phyloP scores from a whole-genome alignment of 2,888 invertebrate species.

The Xestobium rufovillosum region DNA sequence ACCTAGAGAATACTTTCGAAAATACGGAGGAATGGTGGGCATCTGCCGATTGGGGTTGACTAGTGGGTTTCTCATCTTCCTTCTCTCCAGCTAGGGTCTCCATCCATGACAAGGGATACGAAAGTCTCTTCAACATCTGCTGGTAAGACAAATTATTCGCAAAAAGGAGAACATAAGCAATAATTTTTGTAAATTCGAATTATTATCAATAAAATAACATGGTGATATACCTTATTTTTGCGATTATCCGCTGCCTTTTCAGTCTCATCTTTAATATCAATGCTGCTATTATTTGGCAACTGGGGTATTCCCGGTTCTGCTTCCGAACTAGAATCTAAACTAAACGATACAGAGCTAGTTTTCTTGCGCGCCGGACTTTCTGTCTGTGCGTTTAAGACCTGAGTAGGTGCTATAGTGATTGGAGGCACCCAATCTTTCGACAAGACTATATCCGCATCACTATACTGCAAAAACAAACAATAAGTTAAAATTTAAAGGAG shows the following conservation, averaged over 20 bases:
- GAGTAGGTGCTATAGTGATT: slow-evolving; percentile 65
- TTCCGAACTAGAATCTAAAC: slow-evolving; percentile 55
- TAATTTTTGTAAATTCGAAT: slow-evolving; percentile 1
- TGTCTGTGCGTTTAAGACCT: slow-evolving; percentile 49
- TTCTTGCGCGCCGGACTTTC: slow-evolving; percentile 55
- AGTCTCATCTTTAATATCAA: slow-evolving; percentile 48
- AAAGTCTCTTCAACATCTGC: slow-evolving; percentile 87
- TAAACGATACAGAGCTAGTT: slow-evolving; percentile 65
- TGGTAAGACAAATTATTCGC: slow-evolving; percentile 26
- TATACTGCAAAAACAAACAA: slow-evolving; percentile 50
- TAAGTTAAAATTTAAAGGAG: too few relatives aligned
- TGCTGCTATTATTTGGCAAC: slow-evolving; percentile 30
- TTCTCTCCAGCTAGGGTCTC: slow-evolving; percentile 78
- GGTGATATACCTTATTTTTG: slow-evolving; percentile 61
- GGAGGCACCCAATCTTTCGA: slow-evolving; percentile 85
- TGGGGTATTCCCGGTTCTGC: slow-evolving; percentile 41
- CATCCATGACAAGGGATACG: slow-evolving; percentile 88
- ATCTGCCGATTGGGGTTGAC: slow-evolving; percentile 45
- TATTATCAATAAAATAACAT: neutral
- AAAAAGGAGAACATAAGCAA: slow-evolving; percentile 4
- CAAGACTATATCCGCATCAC: slow-evolving; percentile 81
- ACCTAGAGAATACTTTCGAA: slow-evolving; percentile 90
- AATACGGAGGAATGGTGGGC: slow-evolving; percentile 65
- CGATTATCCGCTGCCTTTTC: slow-evolving; percentile 55
- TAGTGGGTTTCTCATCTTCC: slow-evolving; percentile 45